Evolutionary conservation across 2,113 vertebrate genomes (phyloP).

Genomic region (Diadophis punctatus): DNA sequence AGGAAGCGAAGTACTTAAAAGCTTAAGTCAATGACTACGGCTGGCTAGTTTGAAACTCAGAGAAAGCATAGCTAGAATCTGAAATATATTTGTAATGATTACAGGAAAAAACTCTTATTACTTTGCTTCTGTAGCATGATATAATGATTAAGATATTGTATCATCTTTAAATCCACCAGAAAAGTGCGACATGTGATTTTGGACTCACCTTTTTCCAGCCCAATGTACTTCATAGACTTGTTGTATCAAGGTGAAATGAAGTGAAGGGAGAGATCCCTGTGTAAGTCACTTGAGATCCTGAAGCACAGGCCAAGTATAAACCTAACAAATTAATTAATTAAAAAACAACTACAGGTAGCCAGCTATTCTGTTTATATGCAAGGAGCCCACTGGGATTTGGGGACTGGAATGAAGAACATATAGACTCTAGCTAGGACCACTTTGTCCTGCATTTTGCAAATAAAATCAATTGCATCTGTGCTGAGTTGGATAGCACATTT

Average conservation of each 20-base stretch:
- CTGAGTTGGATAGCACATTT: background rate
- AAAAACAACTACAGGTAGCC: background rate
- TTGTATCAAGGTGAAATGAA: background rate
- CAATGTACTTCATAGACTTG: background rate
- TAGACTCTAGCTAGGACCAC: background rate
- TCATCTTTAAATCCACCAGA: background rate
- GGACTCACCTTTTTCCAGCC: background rate
- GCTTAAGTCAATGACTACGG: background rate
- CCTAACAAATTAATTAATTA: background rate
- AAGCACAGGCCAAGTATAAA: background rate
- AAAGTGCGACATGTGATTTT: background rate
- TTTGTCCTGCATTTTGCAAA: background rate
- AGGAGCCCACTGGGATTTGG: background rate
- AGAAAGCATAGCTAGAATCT: background rate
- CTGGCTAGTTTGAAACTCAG: background rate
- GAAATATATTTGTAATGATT: background rate
- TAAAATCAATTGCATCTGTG: background rate
- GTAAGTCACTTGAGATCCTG: background rate
- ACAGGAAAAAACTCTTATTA: background rate
- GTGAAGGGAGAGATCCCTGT: background rate
- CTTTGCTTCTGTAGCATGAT: background rate
- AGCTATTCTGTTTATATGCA: background rate
- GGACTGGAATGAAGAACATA: background rate
- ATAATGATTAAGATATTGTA: background rate
- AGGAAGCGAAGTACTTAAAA: background rate